phyloP scores from a whole-genome alignment of 2,113 vertebrate species.

The Dasyprocta punctata region DNA sequence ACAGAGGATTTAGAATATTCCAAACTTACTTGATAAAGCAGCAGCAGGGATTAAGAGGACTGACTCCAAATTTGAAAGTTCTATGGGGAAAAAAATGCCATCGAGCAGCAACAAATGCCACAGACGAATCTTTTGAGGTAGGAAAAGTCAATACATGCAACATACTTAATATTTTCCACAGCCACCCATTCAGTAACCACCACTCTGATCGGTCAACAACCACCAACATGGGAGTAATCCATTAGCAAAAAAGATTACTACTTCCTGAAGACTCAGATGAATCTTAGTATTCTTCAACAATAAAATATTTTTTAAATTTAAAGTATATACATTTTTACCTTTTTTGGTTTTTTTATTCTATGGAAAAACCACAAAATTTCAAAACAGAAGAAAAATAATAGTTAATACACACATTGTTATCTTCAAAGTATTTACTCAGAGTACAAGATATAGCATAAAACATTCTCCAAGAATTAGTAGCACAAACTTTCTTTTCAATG shows the following conservation, averaged over 20 bases:
- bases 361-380: not conserved
- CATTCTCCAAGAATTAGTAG: not conserved
- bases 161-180: not conserved
- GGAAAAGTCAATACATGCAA: not conserved
- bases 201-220: not conserved
- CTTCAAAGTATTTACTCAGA: too few species aligned
- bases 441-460: too few species aligned
- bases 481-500: not conserved
- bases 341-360: not conserved
- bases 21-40: not conserved
- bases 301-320: not conserved
- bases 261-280: not conserved
- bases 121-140: not conserved
- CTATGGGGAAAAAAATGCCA: not conserved
- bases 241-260: not conserved
- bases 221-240: not conserved
- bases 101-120: not conserved
- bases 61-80: not conserved
- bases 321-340: not conserved
- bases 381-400: not conserved
- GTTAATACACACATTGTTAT: not conserved
- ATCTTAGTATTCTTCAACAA: not conserved
- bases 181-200: not conserved
- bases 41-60: not conserved
- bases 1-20: not conserved